Percentiles rank a stretch among this genome's conserved stretches.
phyloP scores from a whole-genome alignment of 2,797 vertebrate genomes.

The Pteropus rufus region DNA sequence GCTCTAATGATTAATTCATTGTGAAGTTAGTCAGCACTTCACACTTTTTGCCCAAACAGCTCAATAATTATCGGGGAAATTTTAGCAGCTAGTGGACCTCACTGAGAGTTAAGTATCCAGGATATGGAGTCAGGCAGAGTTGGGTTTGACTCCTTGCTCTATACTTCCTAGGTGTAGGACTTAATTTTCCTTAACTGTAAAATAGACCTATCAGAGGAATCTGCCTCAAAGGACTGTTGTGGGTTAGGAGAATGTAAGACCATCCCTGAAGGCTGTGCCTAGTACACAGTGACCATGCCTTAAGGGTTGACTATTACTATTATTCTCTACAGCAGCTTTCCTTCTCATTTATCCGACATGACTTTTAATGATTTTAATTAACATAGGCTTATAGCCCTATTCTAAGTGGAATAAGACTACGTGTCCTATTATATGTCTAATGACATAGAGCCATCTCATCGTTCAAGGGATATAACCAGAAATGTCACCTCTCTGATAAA shows the following conservation, averaged over 20 bases:
- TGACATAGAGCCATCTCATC: not conserved
- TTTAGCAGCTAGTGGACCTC: not conserved
- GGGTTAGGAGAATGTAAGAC: not conserved
- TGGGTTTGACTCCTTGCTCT: not conserved
- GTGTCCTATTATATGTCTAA: not conserved
- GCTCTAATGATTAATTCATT: slow-evolving; percentile 39
- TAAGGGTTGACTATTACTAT: not conserved
- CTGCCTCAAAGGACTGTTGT: not conserved
- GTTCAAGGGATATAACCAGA: not conserved
- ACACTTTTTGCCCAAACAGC: not conserved
- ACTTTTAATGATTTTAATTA: not conserved
- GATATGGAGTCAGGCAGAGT: not conserved
- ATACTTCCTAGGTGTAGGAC: not conserved
- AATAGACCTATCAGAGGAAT: not conserved
- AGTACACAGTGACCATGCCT: not conserved
- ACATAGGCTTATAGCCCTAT: not conserved
- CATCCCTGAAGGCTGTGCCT: not conserved
- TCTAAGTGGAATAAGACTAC: not conserved
- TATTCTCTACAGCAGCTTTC: not conserved
- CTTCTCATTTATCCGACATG: not conserved
- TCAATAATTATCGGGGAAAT: not conserved
- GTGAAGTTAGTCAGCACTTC: slow-evolving; percentile 34
- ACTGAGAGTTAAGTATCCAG: not conserved
- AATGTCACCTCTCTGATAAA: not conserved
- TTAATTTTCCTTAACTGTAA: not conserved